phyloP scores from a whole-genome alignment of 1,140 invertebrate genomes.

The Papilio helenus region DNA sequence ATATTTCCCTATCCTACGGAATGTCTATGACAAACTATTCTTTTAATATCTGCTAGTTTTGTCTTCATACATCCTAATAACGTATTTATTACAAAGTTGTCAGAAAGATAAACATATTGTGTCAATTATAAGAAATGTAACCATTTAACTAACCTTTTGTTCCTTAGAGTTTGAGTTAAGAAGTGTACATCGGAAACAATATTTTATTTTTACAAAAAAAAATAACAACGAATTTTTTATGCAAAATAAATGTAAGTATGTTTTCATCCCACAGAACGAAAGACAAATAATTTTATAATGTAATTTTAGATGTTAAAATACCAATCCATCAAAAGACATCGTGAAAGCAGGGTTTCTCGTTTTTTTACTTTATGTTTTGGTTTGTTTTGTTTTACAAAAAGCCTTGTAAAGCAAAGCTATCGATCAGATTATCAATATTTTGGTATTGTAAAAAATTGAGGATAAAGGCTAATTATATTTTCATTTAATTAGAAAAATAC shows the following conservation, averaged over 20 bases:
- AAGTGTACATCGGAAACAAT: too few species aligned
- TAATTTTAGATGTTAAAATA: neutral
- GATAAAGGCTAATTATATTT: too few species aligned
- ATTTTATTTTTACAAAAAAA: too few species aligned
- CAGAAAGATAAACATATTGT: too few species aligned
- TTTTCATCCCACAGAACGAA: neutral
- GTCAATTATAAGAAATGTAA: too few species aligned
- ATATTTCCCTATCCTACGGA: constrained; percentile 30
- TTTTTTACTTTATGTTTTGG: neutral
- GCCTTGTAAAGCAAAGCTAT: neutral
- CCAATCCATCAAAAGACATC: constrained; percentile 5
- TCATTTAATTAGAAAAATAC: too few species aligned
- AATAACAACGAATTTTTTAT: neutral
- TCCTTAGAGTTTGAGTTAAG: neutral
- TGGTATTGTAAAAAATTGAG: neutral
- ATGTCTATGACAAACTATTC: constrained; percentile 6
- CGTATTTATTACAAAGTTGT: neutral
- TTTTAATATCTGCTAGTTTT: neutral
- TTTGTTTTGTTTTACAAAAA: constrained; percentile 1
- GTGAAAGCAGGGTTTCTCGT: neutral
- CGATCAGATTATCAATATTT: neutral
- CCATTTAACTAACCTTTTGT: neutral
- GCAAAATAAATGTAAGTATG: neutral
- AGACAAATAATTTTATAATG: neutral
- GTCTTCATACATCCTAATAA: neutral